Base-by-base conservation (phyloP, 2,888 invertebrate species). In the Cybosia mesomella region DNA sequence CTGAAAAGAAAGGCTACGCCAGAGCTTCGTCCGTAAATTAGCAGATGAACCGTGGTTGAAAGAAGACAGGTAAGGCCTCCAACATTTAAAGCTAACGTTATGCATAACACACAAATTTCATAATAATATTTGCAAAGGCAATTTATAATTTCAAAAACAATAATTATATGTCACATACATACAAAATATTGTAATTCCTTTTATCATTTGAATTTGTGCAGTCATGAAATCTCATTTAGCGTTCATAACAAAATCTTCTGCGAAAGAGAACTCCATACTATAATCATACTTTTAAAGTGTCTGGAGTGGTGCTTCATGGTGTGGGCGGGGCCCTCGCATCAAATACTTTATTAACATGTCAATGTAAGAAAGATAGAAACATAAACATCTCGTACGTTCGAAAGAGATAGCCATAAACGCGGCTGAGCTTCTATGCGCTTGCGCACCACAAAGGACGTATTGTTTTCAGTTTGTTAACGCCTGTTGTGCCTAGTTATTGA, bases 291-390 rank as follows among this genome's bases (percentile, higher is more conserved):
- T 68, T 75, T 73, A 69, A 82, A 74, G 76, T 71, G 79, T 74
- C 73, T 64, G 76, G 62, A 70, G 72, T 71, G 77, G 70, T 74
- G 77, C 71, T 75, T 66, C 75, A 75, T 74, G 68, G 83, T 72
- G 82, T 77, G 87, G 91, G 91, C 89, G 90, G 83, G 76, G 87
- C 85, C 71, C 72, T 70, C 70, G 55, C 82, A 76, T 83, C 81
- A 87, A 85, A 84, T 80, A 80, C 82, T 87, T 85, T 89, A 91
- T 89, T 89, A 91, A 90, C 91, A 88, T 91, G 91, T 91, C 91
- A 91, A 81, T 88, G 74, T 75, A 83, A 88, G 64, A 76, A 85
- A 83, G 89, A 86, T 72, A 79, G 78, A 75, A 72, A 74, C 75
- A 85, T 83, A 54, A 72, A 81, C 75, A 53, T 77, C 73, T 74